Conservation (phyloP, 2,888 invertebrate species). For the Andricus quercusramuli region DNA sequence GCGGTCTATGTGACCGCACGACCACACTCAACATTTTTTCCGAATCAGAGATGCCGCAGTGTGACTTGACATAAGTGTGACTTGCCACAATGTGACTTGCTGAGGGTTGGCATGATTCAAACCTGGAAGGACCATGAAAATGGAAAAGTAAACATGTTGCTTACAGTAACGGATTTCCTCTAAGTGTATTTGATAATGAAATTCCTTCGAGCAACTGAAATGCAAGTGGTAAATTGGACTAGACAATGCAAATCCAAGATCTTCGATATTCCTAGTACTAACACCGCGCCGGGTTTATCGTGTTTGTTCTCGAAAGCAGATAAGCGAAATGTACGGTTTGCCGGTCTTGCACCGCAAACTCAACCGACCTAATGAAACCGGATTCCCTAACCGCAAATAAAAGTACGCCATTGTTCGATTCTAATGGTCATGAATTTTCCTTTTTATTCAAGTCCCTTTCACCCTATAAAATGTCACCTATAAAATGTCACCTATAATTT, state of each 20-base stretch:
- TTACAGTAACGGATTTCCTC: neutral
- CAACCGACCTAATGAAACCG: conserved; percentile 29
- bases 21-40: too few species aligned
- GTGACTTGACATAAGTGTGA: too few species aligned
- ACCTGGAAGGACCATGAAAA: neutral
- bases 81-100: too few species aligned
- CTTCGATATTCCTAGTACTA: neutral
- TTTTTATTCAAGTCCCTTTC: neutral
- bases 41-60: too few species aligned
- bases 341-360: conserved; percentile 6
- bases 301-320: conserved; percentile 32
- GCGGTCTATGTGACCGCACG: too few species aligned
- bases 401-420: conserved; percentile 31
- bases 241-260: conserved; percentile 26
- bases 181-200: conserved; percentile 1
- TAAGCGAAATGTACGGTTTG: conserved; percentile 37
- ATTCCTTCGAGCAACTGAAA: neutral
- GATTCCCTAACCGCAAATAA: conserved; percentile 30
- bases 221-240: conserved; percentile 1
- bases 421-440: conserved; percentile 21
- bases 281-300: neutral
- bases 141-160: neutral
- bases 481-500: too few species aligned
- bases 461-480: too few species aligned
- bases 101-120: too few species aligned